Evolutionary conservation across 2,888 invertebrate genomes (phyloP).

Genomic region (Drosophila incognita): DNA sequence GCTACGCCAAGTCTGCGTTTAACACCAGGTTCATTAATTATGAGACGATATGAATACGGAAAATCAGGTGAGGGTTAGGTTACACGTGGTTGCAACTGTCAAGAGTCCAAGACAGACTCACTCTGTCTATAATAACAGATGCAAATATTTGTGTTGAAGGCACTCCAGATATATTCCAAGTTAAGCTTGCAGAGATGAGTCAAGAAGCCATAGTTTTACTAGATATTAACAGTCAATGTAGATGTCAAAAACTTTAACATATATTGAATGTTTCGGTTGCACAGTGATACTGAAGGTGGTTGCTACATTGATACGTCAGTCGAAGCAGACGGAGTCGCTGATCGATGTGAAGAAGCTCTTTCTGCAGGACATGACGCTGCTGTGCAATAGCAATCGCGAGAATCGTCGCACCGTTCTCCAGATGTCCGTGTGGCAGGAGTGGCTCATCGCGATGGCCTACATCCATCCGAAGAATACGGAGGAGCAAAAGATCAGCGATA

Average conservation of each 20-base stretch:
- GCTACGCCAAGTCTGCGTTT: background rate
- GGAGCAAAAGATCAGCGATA: conserved; percentile 98
- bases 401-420: conserved; percentile 98
- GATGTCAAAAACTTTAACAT: background rate
- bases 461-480: conserved; percentile 98
- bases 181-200: background rate
- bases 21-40: conserved; percentile 2
- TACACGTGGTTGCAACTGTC: background rate
- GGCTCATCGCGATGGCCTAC: conserved; percentile 99
- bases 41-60: background rate
- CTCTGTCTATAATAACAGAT: background rate
- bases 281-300: conserved; percentile 99
- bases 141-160: background rate
- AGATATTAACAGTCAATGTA: background rate
- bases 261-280: conserved; percentile 2
- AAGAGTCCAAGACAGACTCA: background rate
- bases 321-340: conserved; percentile 96
- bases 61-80: background rate
- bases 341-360: conserved; percentile 98
- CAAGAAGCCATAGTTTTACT: background rate
- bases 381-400: conserved; percentile 98
- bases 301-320: conserved; percentile 97
- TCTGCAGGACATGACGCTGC: conserved; percentile 98
- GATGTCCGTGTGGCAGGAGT: conserved; percentile 99
- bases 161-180: background rate